These are phyloP conservation scores for Acanthiza pusilla DNA, from an alignment of 2,797 vertebrate genomes.

Conservation along the genomic window DNA sequence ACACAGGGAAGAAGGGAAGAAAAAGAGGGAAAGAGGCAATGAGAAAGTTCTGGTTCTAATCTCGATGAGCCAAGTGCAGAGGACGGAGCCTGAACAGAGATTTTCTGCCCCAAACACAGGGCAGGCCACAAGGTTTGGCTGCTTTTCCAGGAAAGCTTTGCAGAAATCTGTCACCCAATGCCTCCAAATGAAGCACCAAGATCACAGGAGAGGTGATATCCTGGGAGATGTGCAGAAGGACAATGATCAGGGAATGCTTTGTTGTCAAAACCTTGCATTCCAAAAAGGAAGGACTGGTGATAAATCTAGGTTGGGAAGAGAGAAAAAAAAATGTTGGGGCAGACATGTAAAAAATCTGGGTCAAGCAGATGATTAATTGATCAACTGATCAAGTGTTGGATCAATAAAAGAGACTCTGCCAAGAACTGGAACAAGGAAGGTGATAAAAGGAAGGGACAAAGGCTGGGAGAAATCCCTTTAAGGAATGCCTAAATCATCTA, in stretches of 20 bases:
- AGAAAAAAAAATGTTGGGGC: not conserved
- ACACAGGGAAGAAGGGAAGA: not conserved
- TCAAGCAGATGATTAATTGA: not conserved
- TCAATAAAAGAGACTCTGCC: not conserved
- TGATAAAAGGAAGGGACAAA: not conserved
- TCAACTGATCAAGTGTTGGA: not conserved
- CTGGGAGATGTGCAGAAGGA: not conserved
- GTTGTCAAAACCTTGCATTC: not conserved
- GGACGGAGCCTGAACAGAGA: not conserved
- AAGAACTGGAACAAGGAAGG: not conserved
- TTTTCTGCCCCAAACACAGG: not conserved
- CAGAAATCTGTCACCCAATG: not conserved
- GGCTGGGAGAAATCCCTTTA: not conserved
- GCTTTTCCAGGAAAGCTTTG: not conserved
- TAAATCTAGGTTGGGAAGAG: not conserved
- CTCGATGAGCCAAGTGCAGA: rapidly evolving
- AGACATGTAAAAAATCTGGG: not conserved
- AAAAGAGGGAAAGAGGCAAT: not conserved
- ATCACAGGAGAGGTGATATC: not conserved
- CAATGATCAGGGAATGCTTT: not conserved
- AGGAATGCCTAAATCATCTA: not conserved
- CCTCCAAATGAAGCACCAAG: not conserved
- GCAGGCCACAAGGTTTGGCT: not conserved
- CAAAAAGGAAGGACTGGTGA: not conserved
- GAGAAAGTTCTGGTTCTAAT: not conserved